Base-by-base conservation (phyloP, 37 sponge, comb jelly and placozoan genomes). In the Spongia lamella region DNA sequence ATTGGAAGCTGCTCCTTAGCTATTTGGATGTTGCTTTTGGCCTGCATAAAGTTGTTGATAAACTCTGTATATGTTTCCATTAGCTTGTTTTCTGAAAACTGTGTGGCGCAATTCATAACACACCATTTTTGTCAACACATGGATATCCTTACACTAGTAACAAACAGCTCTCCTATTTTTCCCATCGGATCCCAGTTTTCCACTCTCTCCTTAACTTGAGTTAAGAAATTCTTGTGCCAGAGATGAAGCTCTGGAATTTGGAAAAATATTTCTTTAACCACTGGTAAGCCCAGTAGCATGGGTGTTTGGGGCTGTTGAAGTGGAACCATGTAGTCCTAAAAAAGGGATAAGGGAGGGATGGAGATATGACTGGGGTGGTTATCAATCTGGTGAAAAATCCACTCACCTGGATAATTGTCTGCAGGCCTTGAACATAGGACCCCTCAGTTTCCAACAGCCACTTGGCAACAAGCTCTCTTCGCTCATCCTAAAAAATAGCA, bases 151-250 rank as follows among this genome's bases (percentile, higher is more conserved):
- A 93, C 93, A 6, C 76, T 77, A 24, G 77, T 75, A 40, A 93
- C 75, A 56, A 94, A 87, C n/a, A 94, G 24, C 51, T 94, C 91
- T 17, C 94, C 94, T 13, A 94, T 82, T 22, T 57, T 83, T 52
- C 62, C 61, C 64, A 77, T 38, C 3, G 70, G 21, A 16, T 79
- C 49, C 85, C 88, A 84, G 60, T 43, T 47, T 29, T 75, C 72
- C 17, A 68, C 51, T 13, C 88, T 63, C 55, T 79, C 73, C 1
- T 2, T 36, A 33, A 94, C 31, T 53, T 83, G 76, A 24, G 27
- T 53, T 1, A 86, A 66, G 62, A 94, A 90, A 24, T 40, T 49
- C 68, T 90, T 75, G 47, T 94, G 94, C 32, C 81, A 40, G 24
- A 16, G 22, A 51, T 54, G 65, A 6, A 92, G 73, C 55, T 88